Base-by-base conservation (phyloP, 2,888 invertebrate species). In the Hedya salicella region DNA sequence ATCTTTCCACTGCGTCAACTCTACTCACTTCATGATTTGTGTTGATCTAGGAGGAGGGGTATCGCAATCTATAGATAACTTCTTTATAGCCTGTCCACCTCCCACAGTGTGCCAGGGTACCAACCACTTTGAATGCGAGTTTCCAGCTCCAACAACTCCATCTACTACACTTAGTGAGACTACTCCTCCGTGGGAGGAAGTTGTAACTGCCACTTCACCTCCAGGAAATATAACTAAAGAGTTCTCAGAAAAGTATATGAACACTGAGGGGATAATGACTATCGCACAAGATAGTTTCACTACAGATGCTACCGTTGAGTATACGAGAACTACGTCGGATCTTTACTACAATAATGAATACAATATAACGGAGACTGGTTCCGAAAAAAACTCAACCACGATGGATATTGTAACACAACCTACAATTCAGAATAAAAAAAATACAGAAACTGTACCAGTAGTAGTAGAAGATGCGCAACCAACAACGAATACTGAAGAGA, bases 1-100 rank as follows among this genome's bases (percentile, higher is more conserved):
- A 79, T 81, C 89, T 50, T 93, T 93, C 73, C 83, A 88, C 70
- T 93, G 93, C 71, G 75, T 88, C 48, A 88, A 91, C 73, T 79
- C 87, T 63, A 89, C 91, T 57, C 89, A 89, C 77, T 93, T 93
- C 71, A 86, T 88, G 80, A 89, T 92, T 75, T 93, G 93, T 73
- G 90, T 92, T 44, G 90, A 92, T 71, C 76, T 89, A 44, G 92
- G 91, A 19, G 81, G 80, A 39, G 90, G 90, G 46, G 71, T 87
- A 11, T 89, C 89, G 9, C 81, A 78, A 48, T 88, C 92, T 1
- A 81, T 91, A 13, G 91, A 89, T 60, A 82, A 87, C 69, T 84
- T 86, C 69, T 65, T 86, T 3, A 85, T 91, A 71, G 80, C 78
- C 5, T 93, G 92, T 71, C 91, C 91, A 11, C 74, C 77, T 1